Conservation (phyloP, 2,113 vertebrate genomes). For the Larimichthys polyactis region DNA sequence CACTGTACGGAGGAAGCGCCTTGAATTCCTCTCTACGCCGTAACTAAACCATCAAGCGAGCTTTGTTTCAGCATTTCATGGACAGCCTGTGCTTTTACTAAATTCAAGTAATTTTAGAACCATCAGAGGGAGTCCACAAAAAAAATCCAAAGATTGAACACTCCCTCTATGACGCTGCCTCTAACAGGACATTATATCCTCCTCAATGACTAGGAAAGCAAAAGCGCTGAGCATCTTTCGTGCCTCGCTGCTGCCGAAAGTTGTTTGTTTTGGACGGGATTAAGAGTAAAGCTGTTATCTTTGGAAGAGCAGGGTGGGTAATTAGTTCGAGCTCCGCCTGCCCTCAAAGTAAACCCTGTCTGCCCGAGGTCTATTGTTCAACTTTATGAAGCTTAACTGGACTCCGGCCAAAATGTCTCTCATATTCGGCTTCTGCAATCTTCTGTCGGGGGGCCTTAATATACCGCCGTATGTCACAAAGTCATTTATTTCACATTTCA, state of each 20-base stretch:
- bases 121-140: conserved; percentile 5
- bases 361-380: conserved; percentile 36
- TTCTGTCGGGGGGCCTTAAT: background rate
- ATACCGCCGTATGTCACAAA: conserved; percentile 7
- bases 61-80: conserved; percentile 37
- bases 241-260: conserved; percentile 26
- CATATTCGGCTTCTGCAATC: conserved; percentile 23
- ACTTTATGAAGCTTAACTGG: conserved; percentile 37
- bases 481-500: conserved; percentile 9
- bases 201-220: conserved; percentile 40
- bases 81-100: conserved; percentile 22
- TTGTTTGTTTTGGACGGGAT: conserved; percentile 66
- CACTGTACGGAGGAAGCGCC: background rate
- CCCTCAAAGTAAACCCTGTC: conserved; percentile 51
- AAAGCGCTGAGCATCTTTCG: conserved; percentile 36
- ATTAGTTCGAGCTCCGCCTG: conserved; percentile 56
- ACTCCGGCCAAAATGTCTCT: conserved; percentile 38
- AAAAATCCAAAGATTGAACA: conserved; percentile 7
- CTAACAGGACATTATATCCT: conserved; percentile 29
- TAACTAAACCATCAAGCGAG: conserved; percentile 5
- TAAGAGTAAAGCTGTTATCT: conserved; percentile 68
- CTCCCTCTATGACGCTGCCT: background rate
- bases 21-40: background rate
- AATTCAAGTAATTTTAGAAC: conserved; percentile 30
- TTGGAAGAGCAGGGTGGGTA: conserved; percentile 61